phyloP scores from a whole-genome alignment of 2,113 vertebrate genomes.

The Furnarius figulus region DNA sequence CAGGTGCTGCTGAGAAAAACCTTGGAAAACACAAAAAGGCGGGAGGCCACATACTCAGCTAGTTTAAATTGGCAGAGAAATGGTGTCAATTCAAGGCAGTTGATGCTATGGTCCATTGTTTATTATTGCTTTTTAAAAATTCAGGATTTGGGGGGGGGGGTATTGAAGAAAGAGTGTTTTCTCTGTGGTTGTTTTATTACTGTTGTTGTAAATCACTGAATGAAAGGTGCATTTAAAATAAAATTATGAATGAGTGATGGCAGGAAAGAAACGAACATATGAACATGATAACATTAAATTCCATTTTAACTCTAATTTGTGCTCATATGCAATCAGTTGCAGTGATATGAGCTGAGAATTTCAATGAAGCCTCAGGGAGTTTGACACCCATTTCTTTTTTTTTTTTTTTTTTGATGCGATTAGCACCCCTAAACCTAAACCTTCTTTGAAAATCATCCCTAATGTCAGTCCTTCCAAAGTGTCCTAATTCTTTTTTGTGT shows the following conservation, averaged over 20 bases:
- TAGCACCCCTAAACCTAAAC: conserved; percentile 5
- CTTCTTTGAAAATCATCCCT: not conserved
- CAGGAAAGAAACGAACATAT: not conserved
- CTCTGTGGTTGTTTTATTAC: not conserved
- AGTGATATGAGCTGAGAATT: conserved; percentile 35
- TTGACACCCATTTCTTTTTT: conserved; percentile 15
- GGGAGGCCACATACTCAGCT: not conserved
- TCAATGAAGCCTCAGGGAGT: not conserved
- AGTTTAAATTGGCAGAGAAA: conserved; percentile 23
- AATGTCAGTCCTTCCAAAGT: not conserved
- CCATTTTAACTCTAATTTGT: conserved; percentile 32
- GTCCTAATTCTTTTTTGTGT: not conserved
- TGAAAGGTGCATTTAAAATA: conserved; percentile 2
- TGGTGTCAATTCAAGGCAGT: not conserved
- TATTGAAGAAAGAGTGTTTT: not conserved
- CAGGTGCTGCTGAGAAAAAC: conserved; percentile 51
- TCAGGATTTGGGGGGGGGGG: not conserved
- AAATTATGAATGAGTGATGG: not conserved
- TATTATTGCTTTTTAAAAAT: not conserved
- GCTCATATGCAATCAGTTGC: conserved; percentile 21
- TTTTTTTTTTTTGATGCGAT: conserved; percentile 17
- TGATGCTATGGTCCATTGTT: not conserved
- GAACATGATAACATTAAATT: not conserved
- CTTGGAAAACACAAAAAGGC: conserved; percentile 22
- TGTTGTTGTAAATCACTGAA: not conserved